phyloP scores from a whole-genome alignment of 2,888 invertebrate species.

The Erpobdella octoculata region DNA sequence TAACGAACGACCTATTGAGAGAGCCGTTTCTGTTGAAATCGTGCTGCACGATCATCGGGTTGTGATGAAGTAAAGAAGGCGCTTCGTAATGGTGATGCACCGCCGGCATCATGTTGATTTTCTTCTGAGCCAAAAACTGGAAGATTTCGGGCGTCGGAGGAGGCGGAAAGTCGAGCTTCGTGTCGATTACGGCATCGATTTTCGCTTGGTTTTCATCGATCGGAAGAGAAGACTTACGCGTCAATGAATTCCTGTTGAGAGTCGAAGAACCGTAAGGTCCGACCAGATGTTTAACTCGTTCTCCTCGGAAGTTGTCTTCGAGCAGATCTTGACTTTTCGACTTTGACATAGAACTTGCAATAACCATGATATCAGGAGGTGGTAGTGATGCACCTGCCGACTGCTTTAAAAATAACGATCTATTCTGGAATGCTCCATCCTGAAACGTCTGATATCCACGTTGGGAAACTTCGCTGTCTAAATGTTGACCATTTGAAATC shows the following conservation, averaged over 20 bases:
- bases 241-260: neutral
- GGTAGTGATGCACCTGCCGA: no score
- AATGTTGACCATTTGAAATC: no score
- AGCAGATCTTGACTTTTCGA: constrained; percentile 1
- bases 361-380: no score
- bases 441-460: neutral
- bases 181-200: neutral
- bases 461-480: no score
- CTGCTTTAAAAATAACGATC: no score
- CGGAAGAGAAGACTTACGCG: neutral
- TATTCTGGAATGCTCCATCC: neutral
- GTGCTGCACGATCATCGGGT: neutral
- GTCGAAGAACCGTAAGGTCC: neutral
- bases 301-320: no score
- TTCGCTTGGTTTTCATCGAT: neutral
- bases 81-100: neutral
- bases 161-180: constrained; percentile 7
- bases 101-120: neutral
- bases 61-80: neutral
- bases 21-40: neutral
- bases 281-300: no score
- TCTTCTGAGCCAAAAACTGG: constrained; percentile 20
- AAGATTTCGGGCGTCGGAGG: constrained; percentile 22
- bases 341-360: no score
- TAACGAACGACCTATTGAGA: neutral